phyloP scores from a whole-genome alignment of 2,113 vertebrate genomes.

The Callipepla californica region DNA sequence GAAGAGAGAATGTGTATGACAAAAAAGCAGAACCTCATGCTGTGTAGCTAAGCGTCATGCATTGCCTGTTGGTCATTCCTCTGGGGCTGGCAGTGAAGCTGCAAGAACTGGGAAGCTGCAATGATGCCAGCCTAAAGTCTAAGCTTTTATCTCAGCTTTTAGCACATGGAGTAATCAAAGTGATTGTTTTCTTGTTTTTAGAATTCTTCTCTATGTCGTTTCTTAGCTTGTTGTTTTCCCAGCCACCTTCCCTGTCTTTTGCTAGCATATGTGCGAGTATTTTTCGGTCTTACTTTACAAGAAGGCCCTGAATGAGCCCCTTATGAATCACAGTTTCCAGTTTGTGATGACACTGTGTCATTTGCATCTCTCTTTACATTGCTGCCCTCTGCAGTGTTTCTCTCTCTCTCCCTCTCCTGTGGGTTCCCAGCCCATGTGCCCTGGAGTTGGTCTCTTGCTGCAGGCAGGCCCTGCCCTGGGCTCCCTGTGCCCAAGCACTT shows the following conservation, averaged over 20 bases:
- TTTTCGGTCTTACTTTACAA: neutral
- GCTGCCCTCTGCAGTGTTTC: neutral
- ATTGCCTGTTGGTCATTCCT: neutral
- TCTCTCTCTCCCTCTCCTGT: rapidly evolving
- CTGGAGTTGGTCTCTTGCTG: neutral
- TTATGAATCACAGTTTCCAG: slow-evolving; percentile 67
- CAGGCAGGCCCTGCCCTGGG: neutral
- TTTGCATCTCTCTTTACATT: slow-evolving; percentile 37
- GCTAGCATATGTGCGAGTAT: neutral
- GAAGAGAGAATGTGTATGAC: rapidly evolving
- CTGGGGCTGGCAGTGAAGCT: neutral
- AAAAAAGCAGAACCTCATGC: neutral
- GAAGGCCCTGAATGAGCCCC: slow-evolving; percentile 13
- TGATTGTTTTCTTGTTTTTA: neutral
- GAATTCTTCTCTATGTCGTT: neutral
- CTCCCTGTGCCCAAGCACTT: neutral
- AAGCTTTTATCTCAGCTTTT: neutral
- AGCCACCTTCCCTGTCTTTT: neutral
- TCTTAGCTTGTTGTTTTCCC: neutral
- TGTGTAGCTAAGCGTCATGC: neutral
- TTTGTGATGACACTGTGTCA: slow-evolving; percentile 19
- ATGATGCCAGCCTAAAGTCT: neutral
- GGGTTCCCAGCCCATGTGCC: neutral
- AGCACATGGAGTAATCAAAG: neutral
- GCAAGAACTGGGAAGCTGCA: rapidly evolving